Evolutionary conservation across 2,797 vertebrate genomes (phyloP).

Genomic region (Chloroceryle amazona): DNA sequence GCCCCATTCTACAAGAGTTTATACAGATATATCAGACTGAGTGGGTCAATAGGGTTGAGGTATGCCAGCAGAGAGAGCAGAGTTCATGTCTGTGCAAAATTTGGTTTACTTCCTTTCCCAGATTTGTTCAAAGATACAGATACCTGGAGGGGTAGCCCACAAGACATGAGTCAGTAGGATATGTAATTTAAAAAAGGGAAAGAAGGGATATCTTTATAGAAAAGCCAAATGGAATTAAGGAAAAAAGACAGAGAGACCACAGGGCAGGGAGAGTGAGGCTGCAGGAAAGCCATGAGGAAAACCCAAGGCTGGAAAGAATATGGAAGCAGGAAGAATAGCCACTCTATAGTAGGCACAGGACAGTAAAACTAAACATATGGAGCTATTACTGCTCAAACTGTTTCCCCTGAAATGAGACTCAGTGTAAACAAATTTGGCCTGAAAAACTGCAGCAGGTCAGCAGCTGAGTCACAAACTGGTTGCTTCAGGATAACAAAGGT

Average conservation of each 20-base stretch:
- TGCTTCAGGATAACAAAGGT: background rate
- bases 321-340: background rate
- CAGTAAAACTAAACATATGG: background rate
- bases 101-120: background rate
- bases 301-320: background rate
- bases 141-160: background rate
- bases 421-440: background rate
- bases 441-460: background rate
- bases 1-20: background rate
- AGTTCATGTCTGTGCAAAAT: fast-evolving
- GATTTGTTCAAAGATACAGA: background rate
- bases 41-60: background rate
- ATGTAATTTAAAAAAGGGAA: background rate
- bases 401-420: background rate
- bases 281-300: background rate
- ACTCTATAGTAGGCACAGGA: background rate
- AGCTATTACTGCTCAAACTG: background rate
- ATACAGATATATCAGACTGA: background rate
- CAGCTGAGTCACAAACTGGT: background rate
- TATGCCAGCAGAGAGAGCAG: background rate
- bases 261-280: background rate
- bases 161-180: background rate
- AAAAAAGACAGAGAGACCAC: background rate
- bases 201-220: background rate
- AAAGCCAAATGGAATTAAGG: background rate